phyloP scores from a whole-genome alignment of 2,797 vertebrate species.

The Enoplosus armatus region DNA sequence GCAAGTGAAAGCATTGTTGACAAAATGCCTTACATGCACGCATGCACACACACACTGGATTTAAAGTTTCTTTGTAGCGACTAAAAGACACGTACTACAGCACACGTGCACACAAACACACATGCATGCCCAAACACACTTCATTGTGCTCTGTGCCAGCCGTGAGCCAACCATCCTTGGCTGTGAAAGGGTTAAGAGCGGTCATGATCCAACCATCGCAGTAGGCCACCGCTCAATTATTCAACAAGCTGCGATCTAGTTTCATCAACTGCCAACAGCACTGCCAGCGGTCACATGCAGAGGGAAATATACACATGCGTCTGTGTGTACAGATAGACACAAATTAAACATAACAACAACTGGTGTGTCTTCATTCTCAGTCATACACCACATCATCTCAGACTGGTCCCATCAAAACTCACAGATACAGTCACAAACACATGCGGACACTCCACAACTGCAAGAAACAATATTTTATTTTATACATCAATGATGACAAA shows the following conservation, averaged over 20 bases:
- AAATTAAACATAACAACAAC: conserved; percentile 19
- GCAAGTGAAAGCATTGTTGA: conserved; percentile 42
- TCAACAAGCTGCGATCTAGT: conserved; percentile 74
- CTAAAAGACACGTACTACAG: conserved; percentile 10
- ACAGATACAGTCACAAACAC: neutral
- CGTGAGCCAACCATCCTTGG: conserved; percentile 67
- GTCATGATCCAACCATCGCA: conserved; percentile 73
- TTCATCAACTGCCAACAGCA: conserved; percentile 68
- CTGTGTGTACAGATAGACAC: conserved; percentile 18
- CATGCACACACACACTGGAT: conserved; percentile 37
- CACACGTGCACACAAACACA: conserved; percentile 5
- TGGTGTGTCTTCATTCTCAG: conserved; percentile 10
- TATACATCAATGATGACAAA: neutral
- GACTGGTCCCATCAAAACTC: neutral
- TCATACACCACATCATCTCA: neutral
- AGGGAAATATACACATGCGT: conserved; percentile 26
- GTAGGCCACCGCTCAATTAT: conserved; percentile 77
- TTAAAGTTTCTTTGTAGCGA: conserved; percentile 33
- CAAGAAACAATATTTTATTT: neutral
- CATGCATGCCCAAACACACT: conserved; percentile 19
- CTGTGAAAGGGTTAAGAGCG: conserved; percentile 79
- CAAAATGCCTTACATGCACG: conserved; percentile 23
- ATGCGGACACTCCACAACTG: neutral
- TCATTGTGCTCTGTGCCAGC: conserved; percentile 33
- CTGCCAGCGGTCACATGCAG: conserved; percentile 44